phyloP scores from a whole-genome alignment of 2,888 invertebrate genomes.

The Cosmia pyralina region DNA sequence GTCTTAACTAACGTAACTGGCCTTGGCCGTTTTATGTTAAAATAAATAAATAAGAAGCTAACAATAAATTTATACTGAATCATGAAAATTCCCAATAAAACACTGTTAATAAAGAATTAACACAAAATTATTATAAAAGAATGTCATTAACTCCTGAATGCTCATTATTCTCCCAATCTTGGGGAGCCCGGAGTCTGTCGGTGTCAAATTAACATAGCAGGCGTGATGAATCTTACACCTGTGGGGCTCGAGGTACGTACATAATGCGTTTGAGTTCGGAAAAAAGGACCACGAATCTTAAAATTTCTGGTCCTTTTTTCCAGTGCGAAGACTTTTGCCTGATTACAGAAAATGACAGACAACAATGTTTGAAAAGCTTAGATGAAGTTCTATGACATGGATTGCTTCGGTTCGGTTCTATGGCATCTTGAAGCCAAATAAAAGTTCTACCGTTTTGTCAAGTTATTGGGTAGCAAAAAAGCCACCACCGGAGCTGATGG shows the following conservation, averaged over 20 bases:
- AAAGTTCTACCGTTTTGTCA: background rate
- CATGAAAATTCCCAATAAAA: background rate
- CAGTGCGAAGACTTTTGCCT: background rate
- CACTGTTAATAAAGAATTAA: conserved; percentile 52
- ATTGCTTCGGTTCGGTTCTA: no score
- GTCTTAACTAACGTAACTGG: no score
- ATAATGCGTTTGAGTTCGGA: background rate
- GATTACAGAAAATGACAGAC: background rate
- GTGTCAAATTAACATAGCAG: conserved; percentile 63
- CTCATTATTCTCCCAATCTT: conserved; percentile 55
- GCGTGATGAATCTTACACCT: conserved; percentile 76
- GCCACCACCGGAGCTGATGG: background rate
- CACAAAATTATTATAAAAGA: conserved; percentile 11
- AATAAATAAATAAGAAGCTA: no score
- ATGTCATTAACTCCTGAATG: conserved; percentile 39
- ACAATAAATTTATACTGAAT: background rate
- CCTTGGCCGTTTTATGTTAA: no score
- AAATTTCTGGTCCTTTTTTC: background rate
- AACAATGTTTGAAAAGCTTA: background rate
- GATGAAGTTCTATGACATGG: background rate
- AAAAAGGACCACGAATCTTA: background rate
- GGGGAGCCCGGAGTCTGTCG: conserved; percentile 27
- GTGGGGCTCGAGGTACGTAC: conserved; percentile 24
- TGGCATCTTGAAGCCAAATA: background rate
- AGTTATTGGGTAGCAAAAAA: background rate